Percentiles rank a stretch among this genome's conserved stretches.
These are phyloP conservation scores for Paradisaea rubra DNA, from an alignment of 2,113 vertebrate species.

Conservation along the genomic window DNA sequence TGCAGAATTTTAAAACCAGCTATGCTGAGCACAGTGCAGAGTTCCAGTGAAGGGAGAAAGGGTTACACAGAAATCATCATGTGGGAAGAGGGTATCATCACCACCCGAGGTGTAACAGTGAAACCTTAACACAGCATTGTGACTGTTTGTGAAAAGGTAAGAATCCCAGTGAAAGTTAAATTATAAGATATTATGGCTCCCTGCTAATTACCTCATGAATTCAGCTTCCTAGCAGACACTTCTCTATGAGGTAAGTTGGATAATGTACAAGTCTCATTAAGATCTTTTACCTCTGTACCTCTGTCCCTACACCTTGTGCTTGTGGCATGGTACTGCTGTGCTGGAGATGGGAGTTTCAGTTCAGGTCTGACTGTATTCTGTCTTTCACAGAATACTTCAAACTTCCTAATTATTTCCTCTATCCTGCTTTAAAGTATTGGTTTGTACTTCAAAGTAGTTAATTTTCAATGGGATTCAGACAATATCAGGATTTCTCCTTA, in stretches of 20 bases:
- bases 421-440: background rate
- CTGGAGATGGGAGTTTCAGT: background rate
- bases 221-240: background rate
- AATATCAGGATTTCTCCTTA: background rate
- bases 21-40: background rate
- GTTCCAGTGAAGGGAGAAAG: background rate
- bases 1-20: background rate
- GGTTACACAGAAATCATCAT: background rate
- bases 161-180: background rate
- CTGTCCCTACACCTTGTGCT: background rate
- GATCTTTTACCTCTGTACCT: background rate
- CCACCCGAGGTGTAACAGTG: fast-evolving
- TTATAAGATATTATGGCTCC: background rate
- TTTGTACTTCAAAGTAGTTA: background rate
- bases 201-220: background rate
- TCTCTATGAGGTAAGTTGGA: background rate
- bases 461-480: background rate
- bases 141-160: background rate
- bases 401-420: background rate
- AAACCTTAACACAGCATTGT: background rate
- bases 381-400: background rate
- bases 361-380: background rate
- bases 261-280: background rate
- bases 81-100: background rate
- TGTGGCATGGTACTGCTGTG: background rate